Conservation (phyloP, 1,140 invertebrate species). For the Pseudomyrmex flavicornis region DNA sequence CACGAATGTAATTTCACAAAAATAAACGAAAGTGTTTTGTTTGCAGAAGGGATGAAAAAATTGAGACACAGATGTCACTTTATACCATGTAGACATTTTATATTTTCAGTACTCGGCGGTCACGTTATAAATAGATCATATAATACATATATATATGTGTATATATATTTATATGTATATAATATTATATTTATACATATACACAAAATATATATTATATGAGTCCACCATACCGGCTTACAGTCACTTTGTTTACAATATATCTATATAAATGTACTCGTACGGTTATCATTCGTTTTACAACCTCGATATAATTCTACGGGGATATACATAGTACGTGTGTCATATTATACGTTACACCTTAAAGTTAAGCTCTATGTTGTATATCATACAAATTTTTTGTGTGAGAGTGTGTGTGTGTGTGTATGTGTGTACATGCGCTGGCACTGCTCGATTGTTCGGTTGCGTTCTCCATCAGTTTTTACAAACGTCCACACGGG, state of each 20-base stretch:
- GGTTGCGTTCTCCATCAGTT: conserved; percentile 34
- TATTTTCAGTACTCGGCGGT: conserved; percentile 70
- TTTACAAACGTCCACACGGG: background rate
- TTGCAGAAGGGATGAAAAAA: background rate
- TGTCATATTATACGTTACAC: conserved; percentile 32
- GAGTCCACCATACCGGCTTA: conserved; percentile 62
- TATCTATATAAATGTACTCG: conserved; percentile 47
- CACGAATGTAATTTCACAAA: conserved; percentile 25
- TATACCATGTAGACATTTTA: conserved; percentile 73
- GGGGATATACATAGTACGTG: conserved; percentile 36
- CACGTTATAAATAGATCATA: conserved; percentile 75
- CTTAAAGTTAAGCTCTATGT: conserved; percentile 25
- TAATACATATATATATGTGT: too few relatives aligned
- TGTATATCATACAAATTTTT: conserved; percentile 46
- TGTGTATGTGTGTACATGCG: conserved; percentile 43
- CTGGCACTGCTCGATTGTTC: conserved; percentile 58
- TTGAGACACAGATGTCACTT: conserved; percentile 19
- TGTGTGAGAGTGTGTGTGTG: too few relatives aligned
- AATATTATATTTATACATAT: too few relatives aligned
- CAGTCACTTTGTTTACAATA: conserved; percentile 56
- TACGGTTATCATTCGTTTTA: conserved; percentile 37
- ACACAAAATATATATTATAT: conserved; percentile 18
- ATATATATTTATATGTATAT: too few relatives aligned
- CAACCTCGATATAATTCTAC: conserved; percentile 36
- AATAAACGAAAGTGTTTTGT: conserved; percentile 6